Evolutionary conservation across 2,888 invertebrate genomes (phyloP), one percentile per base, ranked within the genome.

Genomic region (Terebella lapidaria): DNA sequence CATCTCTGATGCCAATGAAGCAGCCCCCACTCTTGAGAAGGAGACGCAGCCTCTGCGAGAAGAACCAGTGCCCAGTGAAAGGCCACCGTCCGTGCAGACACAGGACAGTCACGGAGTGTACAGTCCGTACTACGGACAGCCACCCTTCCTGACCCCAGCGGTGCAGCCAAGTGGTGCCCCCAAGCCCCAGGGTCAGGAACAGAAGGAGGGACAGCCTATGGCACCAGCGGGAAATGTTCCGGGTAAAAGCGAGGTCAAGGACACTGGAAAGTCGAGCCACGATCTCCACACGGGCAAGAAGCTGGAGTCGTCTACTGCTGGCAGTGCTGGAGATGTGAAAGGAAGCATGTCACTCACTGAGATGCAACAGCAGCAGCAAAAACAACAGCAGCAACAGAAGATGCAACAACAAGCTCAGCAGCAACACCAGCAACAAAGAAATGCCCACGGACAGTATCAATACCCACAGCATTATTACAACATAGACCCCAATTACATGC

Each of bases 1-100:
- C 82, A 96, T 96, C 67, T 94, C 94, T 1, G 95, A 96, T 80
- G 84, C 82, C 30, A 83, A 82, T 67, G 94, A 94, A 79, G 89
- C 90, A 1, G 89, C 92, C 42, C 82, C 83, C 2, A 80, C 81
- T 20, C 52, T 68, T 55, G 68, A 68, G 57, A 68, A 63, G 25
- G 68, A 49, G 42, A 35, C 42, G n/a, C 42, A 35, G 42, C 42
- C 42, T 10, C 42, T 35, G 42, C 42, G 10, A n/a, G 10, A 35
- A n/a, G 42, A 35, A n/a, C 42, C 42, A 15, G 10, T 15, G 42
- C 42, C 10, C 10, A n/a, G 10, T 10, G 42, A 35, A 35, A 10
- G n/a, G 42, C 42, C 42, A n/a, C 42, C 42, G n/a, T 35, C 42
- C 10, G 42, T n/a, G n/a, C 42, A 35, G 42, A 35, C n/a, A 15